Evolutionary conservation across 2,113 vertebrate species (phyloP), one percentile per base, ranked within the genome.

Genomic region (Collichthys lucidus): DNA sequence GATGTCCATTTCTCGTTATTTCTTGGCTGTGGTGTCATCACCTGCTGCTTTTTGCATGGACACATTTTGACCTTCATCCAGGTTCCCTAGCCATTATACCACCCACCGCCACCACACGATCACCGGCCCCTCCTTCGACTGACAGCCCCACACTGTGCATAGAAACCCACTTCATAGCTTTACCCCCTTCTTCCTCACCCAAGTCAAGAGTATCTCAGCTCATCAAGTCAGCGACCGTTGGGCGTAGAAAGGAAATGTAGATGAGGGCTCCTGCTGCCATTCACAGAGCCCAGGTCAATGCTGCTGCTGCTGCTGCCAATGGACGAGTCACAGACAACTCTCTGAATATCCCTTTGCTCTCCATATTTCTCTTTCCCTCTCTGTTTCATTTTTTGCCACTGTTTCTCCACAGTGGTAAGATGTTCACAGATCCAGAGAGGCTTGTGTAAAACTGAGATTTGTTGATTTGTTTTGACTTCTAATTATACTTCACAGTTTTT

Each of bases 171-270:
- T 72, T 63, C 22, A 7, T 57, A 74, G 62, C 55, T 60, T 16
- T 55, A 16, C 17, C 10, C 12, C 69, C 24, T 20, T 57, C 14
- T 44, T 42, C 68, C 52, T 29, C 20, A 1, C 31, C 47, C 74
- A 63, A 88, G 80, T 85, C 80, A 84, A 50, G 70, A 82, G 60
- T n/a, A 75, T 74, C 78, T 71, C 89, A 90, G 91, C 94, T 94
- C 94, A 93, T 93, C 88, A 92, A 95, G 95, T 94, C 95, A 94
- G 94, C 87, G 91, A 92, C 93, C 89, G 88, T 93, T 95, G 96
- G 96, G 95, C 93, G 92, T 96, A 93, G 95, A 97, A 96, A 93
- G 95, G 96, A 97, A 97, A 97, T 96, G 96, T 95, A 96, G 96
- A 96, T 96, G 91, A 96, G 94, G 92, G 91, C 91, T 94, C 93